Base-by-base conservation (phyloP, 2,888 invertebrate species). In the Pollenia amentaria region DNA sequence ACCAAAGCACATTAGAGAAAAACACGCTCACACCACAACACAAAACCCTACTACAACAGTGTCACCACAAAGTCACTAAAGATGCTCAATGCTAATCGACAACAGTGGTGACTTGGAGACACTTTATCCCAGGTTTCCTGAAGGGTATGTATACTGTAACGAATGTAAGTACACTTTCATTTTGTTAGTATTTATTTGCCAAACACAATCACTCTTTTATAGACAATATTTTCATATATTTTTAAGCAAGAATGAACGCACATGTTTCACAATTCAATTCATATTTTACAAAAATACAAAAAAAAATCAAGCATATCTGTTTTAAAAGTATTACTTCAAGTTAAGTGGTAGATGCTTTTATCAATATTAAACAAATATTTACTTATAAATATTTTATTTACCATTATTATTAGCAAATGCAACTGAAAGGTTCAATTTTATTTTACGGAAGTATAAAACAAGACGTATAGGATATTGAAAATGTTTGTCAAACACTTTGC, bases 301-400 rank as follows among this genome's bases (percentile, higher is more conserved):
- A 21, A 21, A 12, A 29, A 46, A 14, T 40, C n/a, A 44, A 40
- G 38, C 7, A 55, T 42, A 46, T 55, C 60, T 76, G 75, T 29
- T 48, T 67, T 42, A 64, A 29, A 48, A 72, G 12, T 55, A 21
- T 55, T 57, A 72, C 65, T 78, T 65, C 18, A 72, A 65, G 9
- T 65, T 48, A 48, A 84, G 70, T 84, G 77, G 65, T 18, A 70
- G 14, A 72, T 70, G 72, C 70, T 84, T 78, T 84, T 78, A 84
- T 84, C 70, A 78, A 84, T 84, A 78, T 78, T 67, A 67, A 67
- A 48, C 46, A 70, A 84, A 84, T 84, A 84, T 84, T 83, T 53
- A 84, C 29, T 75, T 57, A 48, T 65, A 48, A 72, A 80, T 72
- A 80, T 80, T 81, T 67, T 48, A 80, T 80, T 38, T 55, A 65